These are phyloP conservation scores for Yponomeuta sedellus DNA, from an alignment of 2,888 invertebrate species.

Conservation along the genomic window DNA sequence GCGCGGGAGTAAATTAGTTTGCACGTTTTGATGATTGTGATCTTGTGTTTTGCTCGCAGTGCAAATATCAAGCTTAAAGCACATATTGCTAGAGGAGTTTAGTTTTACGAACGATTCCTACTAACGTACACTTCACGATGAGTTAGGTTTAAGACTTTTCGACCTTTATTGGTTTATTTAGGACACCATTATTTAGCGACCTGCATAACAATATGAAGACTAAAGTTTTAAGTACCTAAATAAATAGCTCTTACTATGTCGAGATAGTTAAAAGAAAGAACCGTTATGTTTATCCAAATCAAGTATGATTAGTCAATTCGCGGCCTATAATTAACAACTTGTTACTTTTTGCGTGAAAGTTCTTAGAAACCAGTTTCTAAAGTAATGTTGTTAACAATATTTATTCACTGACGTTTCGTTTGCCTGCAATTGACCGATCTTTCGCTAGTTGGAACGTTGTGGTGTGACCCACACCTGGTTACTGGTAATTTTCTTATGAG, in stretches of 20 bases:
- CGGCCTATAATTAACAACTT: neutral
- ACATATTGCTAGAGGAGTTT: no score
- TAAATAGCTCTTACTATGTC: neutral
- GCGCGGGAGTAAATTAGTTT: neutral
- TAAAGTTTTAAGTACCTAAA: neutral
- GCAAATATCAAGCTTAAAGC: no score
- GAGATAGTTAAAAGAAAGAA: neutral
- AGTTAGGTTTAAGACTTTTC: no score
- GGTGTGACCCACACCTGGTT: no score
- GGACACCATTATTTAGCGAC: no score
- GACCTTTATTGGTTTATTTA: no score
- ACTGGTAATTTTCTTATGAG: no score
- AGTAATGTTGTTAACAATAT: neutral
- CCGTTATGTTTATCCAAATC: neutral
- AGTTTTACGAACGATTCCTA: no score
- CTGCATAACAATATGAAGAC: no score
- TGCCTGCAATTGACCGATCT: no score
- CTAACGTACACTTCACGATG: no score
- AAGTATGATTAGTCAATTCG: neutral
- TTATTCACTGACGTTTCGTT: neutral
- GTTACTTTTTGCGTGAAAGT: constrained; percentile 1
- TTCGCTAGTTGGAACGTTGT: no score
- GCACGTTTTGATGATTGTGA: neutral
- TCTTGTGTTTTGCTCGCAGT: neutral
- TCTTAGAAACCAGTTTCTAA: neutral